phyloP scores from a whole-genome alignment of 2,888 invertebrate species.

The Melipona bicolor region DNA sequence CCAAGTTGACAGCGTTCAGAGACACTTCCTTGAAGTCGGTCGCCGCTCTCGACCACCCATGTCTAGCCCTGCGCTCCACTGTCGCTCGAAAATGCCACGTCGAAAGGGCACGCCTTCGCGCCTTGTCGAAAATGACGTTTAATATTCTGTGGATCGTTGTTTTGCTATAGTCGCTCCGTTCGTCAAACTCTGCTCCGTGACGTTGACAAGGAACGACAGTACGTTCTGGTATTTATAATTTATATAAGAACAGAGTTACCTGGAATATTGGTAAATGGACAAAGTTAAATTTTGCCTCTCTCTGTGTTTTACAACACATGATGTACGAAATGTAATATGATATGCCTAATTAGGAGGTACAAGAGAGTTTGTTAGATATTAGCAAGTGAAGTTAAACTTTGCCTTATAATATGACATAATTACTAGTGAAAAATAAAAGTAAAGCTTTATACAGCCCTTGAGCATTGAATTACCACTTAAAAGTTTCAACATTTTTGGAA shows the following conservation, averaged over 20 bases:
- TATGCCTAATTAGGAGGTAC: neutral
- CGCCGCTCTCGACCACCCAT: conserved; percentile 68
- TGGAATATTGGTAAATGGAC: neutral
- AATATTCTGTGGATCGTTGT: neutral
- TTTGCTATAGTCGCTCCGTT: neutral
- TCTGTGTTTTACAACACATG: neutral
- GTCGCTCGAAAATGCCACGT: neutral
- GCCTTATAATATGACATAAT: neutral
- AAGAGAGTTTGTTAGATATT: too few relatives aligned
- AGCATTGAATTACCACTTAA: too few relatives aligned
- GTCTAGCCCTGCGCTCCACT: conserved; percentile 14
- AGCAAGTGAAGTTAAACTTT: neutral
- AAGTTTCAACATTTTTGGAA: too few relatives aligned
- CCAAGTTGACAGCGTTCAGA: conserved; percentile 72
- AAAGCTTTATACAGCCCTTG: too few relatives aligned
- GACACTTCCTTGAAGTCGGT: conserved; percentile 68
- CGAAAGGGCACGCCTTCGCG: conserved; percentile 15
- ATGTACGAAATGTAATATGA: too few relatives aligned
- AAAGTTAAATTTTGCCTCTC: neutral
- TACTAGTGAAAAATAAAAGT: too few relatives aligned
- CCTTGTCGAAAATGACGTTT: conserved; percentile 6
- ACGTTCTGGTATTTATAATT: neutral
- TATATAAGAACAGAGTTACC: neutral
- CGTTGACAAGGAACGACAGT: neutral
- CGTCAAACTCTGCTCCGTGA: neutral